Percentiles rank a stretch among this genome's conserved stretches.
phyloP scores from a whole-genome alignment of 1,140 invertebrate genomes.

The Plectrocnemia conspersa region DNA sequence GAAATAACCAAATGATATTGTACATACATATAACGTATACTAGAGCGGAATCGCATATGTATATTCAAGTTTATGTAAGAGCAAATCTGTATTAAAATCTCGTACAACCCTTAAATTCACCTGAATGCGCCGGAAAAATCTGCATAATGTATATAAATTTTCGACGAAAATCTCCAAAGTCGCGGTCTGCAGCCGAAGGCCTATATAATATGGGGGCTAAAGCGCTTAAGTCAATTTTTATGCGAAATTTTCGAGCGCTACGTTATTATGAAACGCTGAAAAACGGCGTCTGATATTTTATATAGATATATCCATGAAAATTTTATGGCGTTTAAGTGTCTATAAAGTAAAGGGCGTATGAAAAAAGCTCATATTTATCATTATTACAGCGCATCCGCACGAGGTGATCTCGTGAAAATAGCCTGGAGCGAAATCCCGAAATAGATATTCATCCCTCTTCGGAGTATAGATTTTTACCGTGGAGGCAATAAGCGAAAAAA shows the following conservation, averaged over 20 bases:
- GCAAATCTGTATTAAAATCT: too few relatives aligned
- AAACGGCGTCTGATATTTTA: background rate
- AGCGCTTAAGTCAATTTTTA: slow-evolving; percentile 31
- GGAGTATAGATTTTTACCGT: background rate
- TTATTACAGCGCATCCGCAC: slow-evolving; percentile 20
- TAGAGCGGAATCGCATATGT: too few relatives aligned
- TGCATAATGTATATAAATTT: too few relatives aligned
- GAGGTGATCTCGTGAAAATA: background rate
- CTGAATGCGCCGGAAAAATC: too few relatives aligned
- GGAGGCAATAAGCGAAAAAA: too few relatives aligned
- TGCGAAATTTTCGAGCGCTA: slow-evolving; percentile 29
- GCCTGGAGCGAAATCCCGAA: background rate
- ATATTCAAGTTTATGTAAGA: too few relatives aligned
- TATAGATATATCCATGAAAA: slow-evolving; percentile 27
- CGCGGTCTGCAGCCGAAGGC: slow-evolving; percentile 20
- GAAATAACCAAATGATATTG: too few relatives aligned
- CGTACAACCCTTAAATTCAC: background rate
- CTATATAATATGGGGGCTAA: slow-evolving; percentile 18
- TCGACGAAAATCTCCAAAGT: slow-evolving; percentile 18
- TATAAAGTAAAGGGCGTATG: slow-evolving; percentile 22
- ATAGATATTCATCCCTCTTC: background rate
- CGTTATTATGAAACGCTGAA: slow-evolving; percentile 25
- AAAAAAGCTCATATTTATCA: slow-evolving; percentile 34
- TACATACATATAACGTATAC: too few relatives aligned
- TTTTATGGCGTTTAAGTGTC: slow-evolving; percentile 33